Evolutionary conservation across 2,797 vertebrate genomes (phyloP), one percentile per base, ranked within the genome.

Genomic region (Smutsia gigantea): DNA sequence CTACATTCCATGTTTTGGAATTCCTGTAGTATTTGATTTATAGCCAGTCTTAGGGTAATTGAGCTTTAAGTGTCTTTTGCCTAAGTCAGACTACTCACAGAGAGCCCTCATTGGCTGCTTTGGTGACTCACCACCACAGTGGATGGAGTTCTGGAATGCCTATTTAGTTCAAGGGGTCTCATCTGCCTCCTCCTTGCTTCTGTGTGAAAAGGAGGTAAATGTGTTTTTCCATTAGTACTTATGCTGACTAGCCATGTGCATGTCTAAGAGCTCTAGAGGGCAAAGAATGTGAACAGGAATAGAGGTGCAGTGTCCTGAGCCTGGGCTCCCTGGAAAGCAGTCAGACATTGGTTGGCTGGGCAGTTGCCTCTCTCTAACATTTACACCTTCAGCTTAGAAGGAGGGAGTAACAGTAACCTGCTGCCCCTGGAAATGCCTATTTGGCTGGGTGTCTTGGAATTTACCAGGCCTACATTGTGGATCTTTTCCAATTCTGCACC

Each of bases 391-490:
- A 0, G 83, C 34, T 0, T 34, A 81, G 86, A 97, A 83, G 39
- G 89, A 94, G 96, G 86, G 92, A 94, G 90, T 57, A 68, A 96
- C 95, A 46, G 97, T 95, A 89, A 95, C 94, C 94, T 96, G 95
- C 96, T 96, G 90, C 95, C 96, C 91, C 92, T 97, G 96, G 95
- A 94, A 94, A 95, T 92, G 97, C 95, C 85, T 92, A 0, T 93
- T 95, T 97, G 97, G 97, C 97, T 85, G 90, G n/a, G 79, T 81
- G 94, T 96, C 95, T 96, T 94, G 93, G 96, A 97, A 97, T 97
- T 97, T 93, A 95, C 95, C 96, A 96, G 91, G 93, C 95, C 96
- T 83, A 37, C 94, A 37, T 63, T 95, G 96, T 97, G 96, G 95
- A 64, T 93, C 89, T 77, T 97, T 94, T 96, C 96, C 96, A 97